These are phyloP conservation scores for Drosophila albomicans DNA, from an alignment of 1,140 invertebrate genomes.

Conservation along the genomic window DNA sequence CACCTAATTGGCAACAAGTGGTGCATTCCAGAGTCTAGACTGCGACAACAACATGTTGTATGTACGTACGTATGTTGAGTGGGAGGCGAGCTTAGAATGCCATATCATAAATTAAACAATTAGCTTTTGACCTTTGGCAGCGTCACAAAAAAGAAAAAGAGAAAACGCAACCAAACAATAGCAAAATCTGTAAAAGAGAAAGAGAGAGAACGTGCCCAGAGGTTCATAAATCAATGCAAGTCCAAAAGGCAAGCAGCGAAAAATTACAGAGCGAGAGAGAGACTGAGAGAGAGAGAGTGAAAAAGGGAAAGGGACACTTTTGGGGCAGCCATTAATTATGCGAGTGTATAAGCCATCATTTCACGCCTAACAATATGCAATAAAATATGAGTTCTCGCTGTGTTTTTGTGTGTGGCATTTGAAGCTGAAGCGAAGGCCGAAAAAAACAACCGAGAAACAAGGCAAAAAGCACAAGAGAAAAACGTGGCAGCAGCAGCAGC, in stretches of 20 bases:
- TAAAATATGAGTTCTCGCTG: constrained; percentile 57
- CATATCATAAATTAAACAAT: constrained; percentile 49
- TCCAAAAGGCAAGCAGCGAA: constrained; percentile 18
- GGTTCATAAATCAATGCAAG: constrained; percentile 53
- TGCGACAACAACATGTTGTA: not conserved
- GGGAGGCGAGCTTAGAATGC: not conserved
- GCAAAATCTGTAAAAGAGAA: too few species aligned
- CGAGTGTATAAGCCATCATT: constrained; percentile 60
- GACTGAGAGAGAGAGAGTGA: not conserved
- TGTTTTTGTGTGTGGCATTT: constrained; percentile 19
- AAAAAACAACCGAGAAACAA: constrained; percentile 1
- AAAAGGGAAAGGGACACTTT: not conserved
- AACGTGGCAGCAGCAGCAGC: not conserved
- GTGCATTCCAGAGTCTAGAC: constrained; percentile 20
- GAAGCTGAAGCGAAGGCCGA: constrained; percentile 29
- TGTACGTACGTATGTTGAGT: too few species aligned
- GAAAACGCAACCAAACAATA: constrained; percentile 25
- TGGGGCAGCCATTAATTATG: constrained; percentile 66
- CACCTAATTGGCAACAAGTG: constrained; percentile 50
- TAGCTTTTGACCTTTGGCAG: constrained; percentile 29
- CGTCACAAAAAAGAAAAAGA: not conserved
- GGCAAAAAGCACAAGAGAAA: constrained; percentile 11
- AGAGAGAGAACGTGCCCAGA: not conserved
- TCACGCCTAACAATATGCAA: constrained; percentile 72
- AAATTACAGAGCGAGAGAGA: not conserved